Evolutionary conservation across 2,113 vertebrate genomes (phyloP).

Genomic region (Otis tarda): DNA sequence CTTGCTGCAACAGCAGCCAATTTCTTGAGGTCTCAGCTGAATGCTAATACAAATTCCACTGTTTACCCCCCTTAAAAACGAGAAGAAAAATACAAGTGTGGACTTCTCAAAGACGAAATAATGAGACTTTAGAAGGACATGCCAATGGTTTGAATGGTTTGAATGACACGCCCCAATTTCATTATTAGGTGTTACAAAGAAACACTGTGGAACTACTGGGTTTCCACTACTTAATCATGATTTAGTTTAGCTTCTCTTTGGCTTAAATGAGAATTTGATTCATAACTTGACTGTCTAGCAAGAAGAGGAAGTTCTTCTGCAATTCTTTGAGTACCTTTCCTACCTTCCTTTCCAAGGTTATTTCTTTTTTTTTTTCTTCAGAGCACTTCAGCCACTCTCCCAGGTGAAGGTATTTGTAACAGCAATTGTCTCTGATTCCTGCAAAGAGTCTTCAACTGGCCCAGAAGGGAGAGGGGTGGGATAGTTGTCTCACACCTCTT

Average conservation of each 20-base stretch:
- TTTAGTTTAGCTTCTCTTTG: not conserved
- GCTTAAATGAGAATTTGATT: not conserved
- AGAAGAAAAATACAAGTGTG: not conserved
- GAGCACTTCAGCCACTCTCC: not conserved
- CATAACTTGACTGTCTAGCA: not conserved
- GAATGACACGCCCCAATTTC: not conserved
- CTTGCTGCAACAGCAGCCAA: not conserved
- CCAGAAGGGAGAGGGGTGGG: not conserved
- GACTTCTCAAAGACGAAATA: not conserved
- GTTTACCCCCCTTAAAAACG: not conserved
- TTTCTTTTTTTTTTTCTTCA: not conserved
- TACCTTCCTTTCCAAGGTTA: not conserved
- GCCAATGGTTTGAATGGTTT: not conserved
- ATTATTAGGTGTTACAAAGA: not conserved
- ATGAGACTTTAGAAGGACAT: not conserved
- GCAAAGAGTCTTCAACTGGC: not conserved
- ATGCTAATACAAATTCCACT: not conserved
- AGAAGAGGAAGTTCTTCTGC: not conserved
- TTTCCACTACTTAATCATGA: not conserved
- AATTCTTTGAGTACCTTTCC: not conserved
- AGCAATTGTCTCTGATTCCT: not conserved
- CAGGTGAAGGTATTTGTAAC: not conserved
- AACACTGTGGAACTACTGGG: not conserved
- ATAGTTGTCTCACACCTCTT: not conserved
- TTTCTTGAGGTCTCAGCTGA: not conserved